A percentile compares a stretch with the other conserved stretches of the same genome.
Evolutionary conservation across 2,797 vertebrate species (phyloP).

Genomic region (Sebastes aleutianus): DNA sequence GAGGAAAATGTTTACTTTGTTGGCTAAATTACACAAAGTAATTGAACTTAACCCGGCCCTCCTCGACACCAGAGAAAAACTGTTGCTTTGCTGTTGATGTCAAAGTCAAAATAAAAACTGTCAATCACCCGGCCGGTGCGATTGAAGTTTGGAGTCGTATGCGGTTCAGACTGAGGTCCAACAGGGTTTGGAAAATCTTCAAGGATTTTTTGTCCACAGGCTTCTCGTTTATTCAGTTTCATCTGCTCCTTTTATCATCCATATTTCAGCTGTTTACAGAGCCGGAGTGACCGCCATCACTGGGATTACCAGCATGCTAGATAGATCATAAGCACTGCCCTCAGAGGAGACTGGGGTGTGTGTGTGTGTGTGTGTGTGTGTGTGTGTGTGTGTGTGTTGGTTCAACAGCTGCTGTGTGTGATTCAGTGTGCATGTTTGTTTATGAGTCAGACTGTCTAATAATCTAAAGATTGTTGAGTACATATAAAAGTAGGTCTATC

Average conservation of each 20-base stretch:
- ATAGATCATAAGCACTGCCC: constrained; percentile 66
- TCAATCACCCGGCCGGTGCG: constrained; percentile 29
- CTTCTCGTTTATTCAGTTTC: constrained; percentile 75
- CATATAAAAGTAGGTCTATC: constrained; percentile 19
- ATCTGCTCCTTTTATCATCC: constrained; percentile 76
- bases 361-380: background rate
- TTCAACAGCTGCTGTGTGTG: constrained; percentile 32
- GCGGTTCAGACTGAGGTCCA: constrained; percentile 48
- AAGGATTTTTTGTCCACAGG: constrained; percentile 58
- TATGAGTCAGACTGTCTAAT: constrained; percentile 25
- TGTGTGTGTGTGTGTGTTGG: background rate
- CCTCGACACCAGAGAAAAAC: constrained; percentile 14
- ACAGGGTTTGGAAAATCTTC: constrained; percentile 68
- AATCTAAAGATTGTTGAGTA: constrained; percentile 30
- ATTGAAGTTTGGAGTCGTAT: constrained; percentile 47
- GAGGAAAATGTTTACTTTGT: constrained; percentile 18
- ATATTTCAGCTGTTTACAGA: constrained; percentile 81
- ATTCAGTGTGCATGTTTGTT: constrained; percentile 25
- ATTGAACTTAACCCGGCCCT: background rate
- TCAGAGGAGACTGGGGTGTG: constrained; percentile 32
- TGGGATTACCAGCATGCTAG: constrained; percentile 71
- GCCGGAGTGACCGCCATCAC: constrained; percentile 66
- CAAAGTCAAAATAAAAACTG: constrained; percentile 53
- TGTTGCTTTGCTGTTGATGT: constrained; percentile 18
- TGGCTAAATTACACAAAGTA: constrained; percentile 27